Evolutionary conservation across 2,113 vertebrate species (phyloP).

Genomic region (Oryzias celebensis): DNA sequence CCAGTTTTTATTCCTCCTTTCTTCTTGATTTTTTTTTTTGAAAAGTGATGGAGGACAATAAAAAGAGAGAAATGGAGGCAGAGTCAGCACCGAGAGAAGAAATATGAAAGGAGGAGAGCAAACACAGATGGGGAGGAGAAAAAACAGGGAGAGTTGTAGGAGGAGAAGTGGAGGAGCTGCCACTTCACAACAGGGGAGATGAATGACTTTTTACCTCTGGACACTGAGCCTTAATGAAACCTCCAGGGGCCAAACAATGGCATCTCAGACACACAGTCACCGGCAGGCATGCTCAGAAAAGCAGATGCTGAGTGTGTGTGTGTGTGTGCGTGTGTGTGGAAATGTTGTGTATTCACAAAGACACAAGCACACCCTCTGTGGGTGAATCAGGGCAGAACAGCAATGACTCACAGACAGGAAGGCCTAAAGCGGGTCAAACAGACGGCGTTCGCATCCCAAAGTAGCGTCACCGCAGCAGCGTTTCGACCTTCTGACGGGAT

Average conservation of each 20-base stretch:
- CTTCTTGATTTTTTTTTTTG: conserved; percentile 4
- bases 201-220: conserved; percentile 83
- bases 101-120: conserved; percentile 36
- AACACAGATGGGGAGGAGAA: conserved; percentile 36
- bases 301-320: conserved; percentile 16
- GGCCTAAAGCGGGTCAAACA: conserved; percentile 66
- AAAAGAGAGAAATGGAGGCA: conserved; percentile 33
- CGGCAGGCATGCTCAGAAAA: conserved; percentile 27
- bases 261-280: conserved; percentile 53
- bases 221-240: conserved; percentile 83
- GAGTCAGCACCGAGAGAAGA: conserved; percentile 10
- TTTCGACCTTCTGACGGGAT: neutral
- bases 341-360: conserved; percentile 19
- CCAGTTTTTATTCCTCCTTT: conserved; percentile 1
- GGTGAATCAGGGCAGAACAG: conserved; percentile 32
- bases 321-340: conserved; percentile 14
- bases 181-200: conserved; percentile 79
- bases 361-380: conserved; percentile 19
- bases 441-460: conserved; percentile 43
- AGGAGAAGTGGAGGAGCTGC: conserved; percentile 53
- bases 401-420: conserved; percentile 17
- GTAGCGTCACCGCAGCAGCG: conserved; percentile 21
- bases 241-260: conserved; percentile 82
- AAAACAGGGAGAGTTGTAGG: conserved; percentile 27
- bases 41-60: conserved; percentile 35